Conservation (phyloP, 1,140 invertebrate genomes). For the Drosophila virilis region DNA sequence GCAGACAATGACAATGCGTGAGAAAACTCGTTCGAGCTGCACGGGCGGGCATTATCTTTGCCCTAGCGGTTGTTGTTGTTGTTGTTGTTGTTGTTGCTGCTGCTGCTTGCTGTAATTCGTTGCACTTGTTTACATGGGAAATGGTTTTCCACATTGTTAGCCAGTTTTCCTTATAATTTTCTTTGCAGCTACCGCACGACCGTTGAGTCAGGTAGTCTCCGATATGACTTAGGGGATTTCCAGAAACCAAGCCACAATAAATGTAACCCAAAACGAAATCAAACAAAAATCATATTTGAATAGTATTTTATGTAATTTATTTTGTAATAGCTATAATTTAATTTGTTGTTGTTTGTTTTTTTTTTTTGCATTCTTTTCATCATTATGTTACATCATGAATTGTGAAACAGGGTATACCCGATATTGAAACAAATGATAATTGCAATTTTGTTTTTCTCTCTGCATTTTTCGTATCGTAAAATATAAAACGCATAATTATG, state of each 20-base stretch:
- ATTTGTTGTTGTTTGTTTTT: constrained; percentile 35
- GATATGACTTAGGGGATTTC: not conserved
- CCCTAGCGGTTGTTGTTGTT: constrained; percentile 17
- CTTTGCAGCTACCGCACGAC: constrained; percentile 34
- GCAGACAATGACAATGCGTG: constrained; percentile 55
- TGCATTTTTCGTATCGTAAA: constrained; percentile 59
- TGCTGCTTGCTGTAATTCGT: constrained; percentile 55
- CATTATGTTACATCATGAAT: constrained; percentile 54
- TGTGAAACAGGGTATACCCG: not conserved
- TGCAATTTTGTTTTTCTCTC: constrained; percentile 28
- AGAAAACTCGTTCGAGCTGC: constrained; percentile 67
- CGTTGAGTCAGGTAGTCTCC: constrained; percentile 41
- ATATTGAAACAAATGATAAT: constrained; percentile 17
- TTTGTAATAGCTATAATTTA: constrained; percentile 62
- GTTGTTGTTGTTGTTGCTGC: not conserved
- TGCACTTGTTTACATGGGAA: constrained; percentile 82
- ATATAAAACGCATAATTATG: constrained; percentile 75
- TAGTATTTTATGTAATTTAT: constrained; percentile 43
- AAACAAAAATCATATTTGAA: constrained; percentile 24
- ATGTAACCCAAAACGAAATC: not conserved
- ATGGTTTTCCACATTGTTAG: constrained; percentile 53
- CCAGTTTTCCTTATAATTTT: constrained; percentile 50
- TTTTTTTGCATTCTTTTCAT: constrained; percentile 30
- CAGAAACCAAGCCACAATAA: not conserved
- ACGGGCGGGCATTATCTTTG: constrained; percentile 50